Conservation (phyloP, 2,113 vertebrate species). For the Epinephelus moara region DNA sequence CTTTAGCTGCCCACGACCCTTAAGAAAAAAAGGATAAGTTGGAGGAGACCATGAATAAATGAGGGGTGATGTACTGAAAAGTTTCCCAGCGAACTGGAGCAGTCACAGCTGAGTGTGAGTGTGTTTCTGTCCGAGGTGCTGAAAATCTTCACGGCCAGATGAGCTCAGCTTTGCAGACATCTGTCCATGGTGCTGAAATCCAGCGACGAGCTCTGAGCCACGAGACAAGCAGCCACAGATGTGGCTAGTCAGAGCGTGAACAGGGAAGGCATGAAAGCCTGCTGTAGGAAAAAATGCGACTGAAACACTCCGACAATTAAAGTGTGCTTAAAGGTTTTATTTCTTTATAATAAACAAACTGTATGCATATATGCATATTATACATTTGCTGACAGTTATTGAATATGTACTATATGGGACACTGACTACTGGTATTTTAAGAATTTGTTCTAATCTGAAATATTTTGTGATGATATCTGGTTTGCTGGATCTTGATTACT, state of each 20-base stretch:
- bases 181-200: constrained; percentile 63
- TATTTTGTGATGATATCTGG: no score
- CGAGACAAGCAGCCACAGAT: constrained; percentile 22
- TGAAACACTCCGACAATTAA: background rate
- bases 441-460: no score
- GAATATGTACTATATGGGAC: no score
- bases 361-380: no score
- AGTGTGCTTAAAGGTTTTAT: background rate
- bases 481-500: background rate
- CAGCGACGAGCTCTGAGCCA: constrained; percentile 17
- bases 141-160: constrained; percentile 51
- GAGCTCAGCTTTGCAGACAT: constrained; percentile 51
- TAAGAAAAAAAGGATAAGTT: background rate
- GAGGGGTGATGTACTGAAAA: constrained; percentile 43
- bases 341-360: background rate
- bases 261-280: background rate
- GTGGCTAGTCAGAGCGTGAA: constrained; percentile 16
- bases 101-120: constrained; percentile 12
- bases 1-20: constrained; percentile 31
- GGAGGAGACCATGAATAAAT: constrained; percentile 49
- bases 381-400: background rate
- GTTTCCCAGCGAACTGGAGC: constrained; percentile 36
- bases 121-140: constrained; percentile 67
- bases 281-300: background rate
- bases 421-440: no score